phyloP scores from a whole-genome alignment of 2,888 invertebrate genomes.

The Diaphora mendica region DNA sequence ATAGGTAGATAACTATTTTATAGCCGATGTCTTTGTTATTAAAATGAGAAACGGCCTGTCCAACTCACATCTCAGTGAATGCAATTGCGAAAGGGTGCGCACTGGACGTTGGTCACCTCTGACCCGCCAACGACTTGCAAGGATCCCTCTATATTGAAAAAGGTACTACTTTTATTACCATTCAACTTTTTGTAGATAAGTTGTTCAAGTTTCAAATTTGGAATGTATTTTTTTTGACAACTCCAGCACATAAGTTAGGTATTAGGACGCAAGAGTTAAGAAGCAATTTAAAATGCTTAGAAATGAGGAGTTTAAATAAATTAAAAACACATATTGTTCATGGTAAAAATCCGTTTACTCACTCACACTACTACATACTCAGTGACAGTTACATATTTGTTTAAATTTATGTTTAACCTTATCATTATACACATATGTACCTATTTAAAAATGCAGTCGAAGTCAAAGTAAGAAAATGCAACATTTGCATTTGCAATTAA shows the following conservation, averaged over 20 bases:
- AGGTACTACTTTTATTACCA: background rate
- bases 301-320: background rate
- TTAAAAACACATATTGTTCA: background rate
- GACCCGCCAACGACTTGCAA: constrained; percentile 72
- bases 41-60: constrained; percentile 46
- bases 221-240: background rate
- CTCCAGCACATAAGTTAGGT: background rate
- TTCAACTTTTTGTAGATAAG: background rate
- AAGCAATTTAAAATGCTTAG: background rate
- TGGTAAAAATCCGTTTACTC: background rate
- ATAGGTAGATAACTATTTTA: constrained; percentile 10
- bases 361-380: background rate
- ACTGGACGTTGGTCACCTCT: constrained; percentile 80
- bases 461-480: too few species aligned
- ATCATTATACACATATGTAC: too few species aligned
- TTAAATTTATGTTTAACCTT: background rate
- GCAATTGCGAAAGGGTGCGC: constrained; percentile 74
- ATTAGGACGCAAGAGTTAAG: background rate
- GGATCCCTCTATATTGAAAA: constrained; percentile 25
- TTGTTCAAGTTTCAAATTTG: background rate
- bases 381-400: background rate
- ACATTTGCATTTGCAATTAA: too few species aligned
- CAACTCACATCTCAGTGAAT: constrained; percentile 45
- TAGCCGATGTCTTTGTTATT: constrained; percentile 43
- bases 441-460: background rate